Percentiles rank a stretch among this genome's conserved stretches.
Evolutionary conservation across 2,797 vertebrate species (phyloP).

Genomic region (Mus minutoides): DNA sequence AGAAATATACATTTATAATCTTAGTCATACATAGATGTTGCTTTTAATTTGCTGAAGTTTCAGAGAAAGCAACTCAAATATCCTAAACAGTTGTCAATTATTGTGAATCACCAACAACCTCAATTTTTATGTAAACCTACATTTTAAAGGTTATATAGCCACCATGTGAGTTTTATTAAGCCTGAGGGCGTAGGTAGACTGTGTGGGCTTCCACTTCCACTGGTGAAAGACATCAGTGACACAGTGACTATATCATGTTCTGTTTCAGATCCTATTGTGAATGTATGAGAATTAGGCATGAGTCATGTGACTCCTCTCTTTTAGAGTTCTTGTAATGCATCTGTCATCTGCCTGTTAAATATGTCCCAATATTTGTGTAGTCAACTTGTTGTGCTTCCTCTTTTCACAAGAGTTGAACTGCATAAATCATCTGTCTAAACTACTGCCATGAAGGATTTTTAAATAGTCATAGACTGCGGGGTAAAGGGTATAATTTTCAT

Average conservation of each 20-base stretch:
- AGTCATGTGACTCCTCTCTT: not conserved
- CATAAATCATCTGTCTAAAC: slow-evolving; percentile 33
- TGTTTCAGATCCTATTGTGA: not conserved
- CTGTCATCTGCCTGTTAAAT: not conserved
- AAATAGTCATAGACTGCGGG: not conserved
- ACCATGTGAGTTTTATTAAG: not conserved
- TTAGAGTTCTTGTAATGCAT: not conserved
- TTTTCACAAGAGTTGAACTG: slow-evolving; percentile 41
- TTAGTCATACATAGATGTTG: not conserved
- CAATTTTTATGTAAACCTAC: not conserved
- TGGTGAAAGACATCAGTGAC: not conserved
- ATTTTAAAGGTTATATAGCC: not conserved
- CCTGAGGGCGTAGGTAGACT: not conserved
- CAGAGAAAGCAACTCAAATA: not conserved
- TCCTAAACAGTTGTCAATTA: not conserved
- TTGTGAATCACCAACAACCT: not conserved
- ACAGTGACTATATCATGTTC: not conserved
- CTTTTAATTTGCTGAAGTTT: slow-evolving; percentile 1
- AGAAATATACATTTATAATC: not conserved
- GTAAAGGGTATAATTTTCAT: not conserved
- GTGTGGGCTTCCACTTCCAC: not conserved
- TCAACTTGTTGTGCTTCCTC: slow-evolving; percentile 55
- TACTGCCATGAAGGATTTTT: not conserved
- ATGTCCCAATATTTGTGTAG: slow-evolving; percentile 56
- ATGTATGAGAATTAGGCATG: not conserved